Evolutionary conservation across 2,113 vertebrate genomes (phyloP).

Genomic region (Bos indicus): DNA sequence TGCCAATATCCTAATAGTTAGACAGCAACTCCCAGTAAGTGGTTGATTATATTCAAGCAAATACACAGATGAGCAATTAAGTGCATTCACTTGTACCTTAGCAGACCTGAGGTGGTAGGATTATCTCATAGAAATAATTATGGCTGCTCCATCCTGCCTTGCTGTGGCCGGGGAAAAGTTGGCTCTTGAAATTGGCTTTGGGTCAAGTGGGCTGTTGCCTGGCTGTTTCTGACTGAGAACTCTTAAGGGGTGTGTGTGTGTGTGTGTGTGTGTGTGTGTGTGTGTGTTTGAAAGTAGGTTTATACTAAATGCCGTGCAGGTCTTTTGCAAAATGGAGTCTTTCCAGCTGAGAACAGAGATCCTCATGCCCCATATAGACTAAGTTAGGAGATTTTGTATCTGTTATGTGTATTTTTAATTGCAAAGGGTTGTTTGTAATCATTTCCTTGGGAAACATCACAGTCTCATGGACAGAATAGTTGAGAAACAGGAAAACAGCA

Average conservation of each 20-base stretch:
- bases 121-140: constrained; percentile 70
- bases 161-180: constrained; percentile 41
- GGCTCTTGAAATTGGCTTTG: constrained; percentile 60
- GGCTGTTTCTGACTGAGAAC: constrained; percentile 45
- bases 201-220: constrained; percentile 53
- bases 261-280: not conserved
- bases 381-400: constrained; percentile 6
- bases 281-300: not conserved
- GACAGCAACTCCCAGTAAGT: constrained; percentile 73
- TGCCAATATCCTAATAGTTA: constrained; percentile 73
- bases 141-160: constrained; percentile 41
- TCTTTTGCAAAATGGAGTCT: constrained; percentile 18
- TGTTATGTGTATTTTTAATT: not conserved
- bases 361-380: not conserved
- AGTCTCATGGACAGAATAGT: not conserved
- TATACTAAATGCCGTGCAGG: not conserved
- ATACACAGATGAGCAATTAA: constrained; percentile 76
- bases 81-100: constrained; percentile 60
- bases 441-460: constrained; percentile 23
- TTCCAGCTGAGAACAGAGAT: constrained; percentile 2
- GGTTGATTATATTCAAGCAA: constrained; percentile 73
- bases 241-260: not conserved
- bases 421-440: not conserved
- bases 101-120: constrained; percentile 57
- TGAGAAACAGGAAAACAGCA: not conserved